These are phyloP conservation scores for Eulacestoma nigropectus DNA, from an alignment of 2,113 vertebrate species.

Conservation along the genomic window DNA sequence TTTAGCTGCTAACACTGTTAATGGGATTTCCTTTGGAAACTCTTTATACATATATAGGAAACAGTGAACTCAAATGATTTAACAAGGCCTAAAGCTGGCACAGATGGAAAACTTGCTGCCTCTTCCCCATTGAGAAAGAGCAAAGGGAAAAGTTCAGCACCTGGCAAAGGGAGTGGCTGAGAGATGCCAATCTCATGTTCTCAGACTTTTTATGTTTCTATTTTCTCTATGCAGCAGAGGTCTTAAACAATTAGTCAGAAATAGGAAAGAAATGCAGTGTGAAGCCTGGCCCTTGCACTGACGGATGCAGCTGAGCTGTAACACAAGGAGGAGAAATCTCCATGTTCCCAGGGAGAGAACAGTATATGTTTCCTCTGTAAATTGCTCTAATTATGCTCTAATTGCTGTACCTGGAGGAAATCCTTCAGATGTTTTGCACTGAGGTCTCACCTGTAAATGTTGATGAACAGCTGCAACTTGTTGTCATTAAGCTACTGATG, in stretches of 20 bases:
- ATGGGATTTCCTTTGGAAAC: not conserved
- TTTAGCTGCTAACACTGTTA: not conserved
- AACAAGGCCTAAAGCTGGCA: not conserved
- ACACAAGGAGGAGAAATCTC: not conserved
- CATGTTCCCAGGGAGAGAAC: not conserved
- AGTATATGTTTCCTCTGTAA: not conserved
- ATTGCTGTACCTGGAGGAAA: conserved; percentile 27
- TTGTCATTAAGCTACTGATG: not conserved
- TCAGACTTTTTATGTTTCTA: not conserved
- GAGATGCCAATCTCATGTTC: not conserved
- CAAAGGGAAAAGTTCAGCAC: not conserved
- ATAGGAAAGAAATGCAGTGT: not conserved
- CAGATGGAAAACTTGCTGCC: not conserved
- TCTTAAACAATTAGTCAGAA: not conserved
- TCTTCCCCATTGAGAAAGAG: not conserved
- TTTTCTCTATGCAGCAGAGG: not conserved
- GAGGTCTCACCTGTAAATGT: not conserved
- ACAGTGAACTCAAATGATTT: not conserved
- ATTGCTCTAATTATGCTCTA: conserved; percentile 12
- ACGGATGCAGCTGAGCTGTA: not conserved
- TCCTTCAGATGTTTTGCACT: not conserved
- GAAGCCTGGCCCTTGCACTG: not conserved
- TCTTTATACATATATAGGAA: not conserved
- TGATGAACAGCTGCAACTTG: not conserved
- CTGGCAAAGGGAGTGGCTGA: not conserved